phyloP scores from a whole-genome alignment of 2,797 vertebrate genomes.

The Benthosema pterotum region DNA sequence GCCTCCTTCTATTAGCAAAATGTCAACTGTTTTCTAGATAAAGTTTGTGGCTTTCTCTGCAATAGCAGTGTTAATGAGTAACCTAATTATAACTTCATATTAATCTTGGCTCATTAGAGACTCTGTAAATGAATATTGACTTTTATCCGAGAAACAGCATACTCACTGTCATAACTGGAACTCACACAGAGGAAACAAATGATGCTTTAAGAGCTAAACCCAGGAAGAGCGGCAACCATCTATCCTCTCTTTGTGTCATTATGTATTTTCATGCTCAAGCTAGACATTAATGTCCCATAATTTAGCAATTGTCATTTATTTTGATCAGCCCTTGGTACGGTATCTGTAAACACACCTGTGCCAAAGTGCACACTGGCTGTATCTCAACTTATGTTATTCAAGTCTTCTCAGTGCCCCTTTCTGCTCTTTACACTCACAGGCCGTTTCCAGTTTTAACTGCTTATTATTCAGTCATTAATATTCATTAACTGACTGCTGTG shows the following conservation, averaged over 20 bases:
- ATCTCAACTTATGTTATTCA: too few species aligned
- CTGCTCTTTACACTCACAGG: too few species aligned
- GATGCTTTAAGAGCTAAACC: conserved; percentile 36
- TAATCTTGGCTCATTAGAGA: conserved; percentile 68
- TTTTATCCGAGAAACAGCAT: conserved; percentile 60
- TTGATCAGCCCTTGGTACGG: too few species aligned
- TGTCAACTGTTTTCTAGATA: conserved; percentile 55
- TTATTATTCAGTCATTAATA: too few species aligned
- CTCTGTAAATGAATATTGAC: conserved; percentile 70
- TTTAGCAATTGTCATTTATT: too few species aligned
- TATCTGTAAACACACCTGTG: too few species aligned
- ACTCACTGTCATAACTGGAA: conserved; percentile 29
- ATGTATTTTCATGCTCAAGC: conserved; percentile 13
- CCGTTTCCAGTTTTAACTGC: too few species aligned
- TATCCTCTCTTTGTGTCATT: conserved; percentile 9
- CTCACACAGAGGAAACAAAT: conserved; percentile 55
- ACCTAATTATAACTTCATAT: conserved; percentile 70
- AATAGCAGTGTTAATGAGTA: conserved; percentile 66
- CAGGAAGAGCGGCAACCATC: conserved; percentile 13
- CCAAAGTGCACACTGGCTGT: too few species aligned
- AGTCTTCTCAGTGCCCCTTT: too few species aligned
- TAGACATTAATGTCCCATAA: background rate
- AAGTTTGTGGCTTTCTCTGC: conserved; percentile 62
- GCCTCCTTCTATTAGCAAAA: conserved; percentile 73
- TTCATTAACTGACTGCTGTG: too few species aligned